Evolutionary conservation across 2,888 invertebrate species (phyloP), one percentile per base, ranked within the genome.

Genomic region (Drosophila vallismaia): DNA sequence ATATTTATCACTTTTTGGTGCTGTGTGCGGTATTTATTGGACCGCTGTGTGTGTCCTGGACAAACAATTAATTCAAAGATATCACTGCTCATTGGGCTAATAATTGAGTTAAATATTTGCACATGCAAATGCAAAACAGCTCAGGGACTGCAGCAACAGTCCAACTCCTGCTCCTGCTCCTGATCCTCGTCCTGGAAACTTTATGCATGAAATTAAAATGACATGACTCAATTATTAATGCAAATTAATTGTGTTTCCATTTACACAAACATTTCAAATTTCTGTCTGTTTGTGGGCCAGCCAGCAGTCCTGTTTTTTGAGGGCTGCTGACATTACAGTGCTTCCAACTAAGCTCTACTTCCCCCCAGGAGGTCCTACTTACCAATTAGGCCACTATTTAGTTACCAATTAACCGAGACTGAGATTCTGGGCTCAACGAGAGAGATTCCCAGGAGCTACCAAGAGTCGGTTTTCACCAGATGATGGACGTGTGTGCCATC

Each of bases 21-120:
- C 28, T 28, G 28, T 6, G 5, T 31, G 8, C 31, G 7, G 9
- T 31, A 31, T 10, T 33, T 10, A 33, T 33, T 33, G 10, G 33
- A 3, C 31, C 31, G 8, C 2, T 19, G 33, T 28, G 19, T 60
- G 33, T 53, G 14, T 26, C 12, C 10, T 4, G 46, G 10, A 12
- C 24, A 68, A 68, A 66, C 58, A 68, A 58, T 67, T 67, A 48
- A 48, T 49, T 36, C 36, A 14, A 46, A 40, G 26, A 62, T 64
- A 64, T 64, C 64, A 46, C 52, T 64, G 64, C 64, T 62, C 31
- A 64, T 62, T 45, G 64, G 49, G 44, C 60, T 36, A 54, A 52
- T 70, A 70, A 70, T 68, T 70, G 60, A 54, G 68, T 70, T 51
- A 54, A 54, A 68, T 67, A 58, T 52, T 58, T 68, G 58, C 67